These are phyloP conservation scores for Euproctis similis DNA, from an alignment of 2,888 invertebrate species.

Conservation along the genomic window DNA sequence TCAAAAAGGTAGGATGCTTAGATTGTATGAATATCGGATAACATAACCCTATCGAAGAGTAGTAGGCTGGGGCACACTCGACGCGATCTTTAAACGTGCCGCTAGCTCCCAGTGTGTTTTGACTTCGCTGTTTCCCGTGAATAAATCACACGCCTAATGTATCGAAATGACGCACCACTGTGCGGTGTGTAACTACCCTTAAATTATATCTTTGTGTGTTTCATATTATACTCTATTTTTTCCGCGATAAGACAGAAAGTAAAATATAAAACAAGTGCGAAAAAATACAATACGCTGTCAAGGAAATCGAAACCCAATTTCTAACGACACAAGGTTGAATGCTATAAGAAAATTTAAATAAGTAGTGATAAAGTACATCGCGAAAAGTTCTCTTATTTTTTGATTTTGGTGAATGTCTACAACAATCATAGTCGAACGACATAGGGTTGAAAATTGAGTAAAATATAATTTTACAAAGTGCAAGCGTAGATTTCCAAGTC, in stretches of 20 bases:
- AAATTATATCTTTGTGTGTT: no score
- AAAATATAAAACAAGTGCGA: background rate
- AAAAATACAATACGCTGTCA: background rate
- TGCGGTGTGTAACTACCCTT: constrained; percentile 44
- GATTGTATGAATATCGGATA: no score
- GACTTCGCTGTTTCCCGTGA: constrained; percentile 61
- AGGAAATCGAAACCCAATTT: constrained; percentile 4
- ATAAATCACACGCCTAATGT: constrained; percentile 74
- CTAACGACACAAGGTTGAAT: constrained; percentile 1
- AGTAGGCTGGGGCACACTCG: constrained; percentile 29
- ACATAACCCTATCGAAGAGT: no score
- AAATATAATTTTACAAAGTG: constrained; percentile 1
- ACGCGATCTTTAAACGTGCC: constrained; percentile 15
- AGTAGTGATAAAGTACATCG: constrained; percentile 29
- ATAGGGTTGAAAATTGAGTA: constrained; percentile 28
- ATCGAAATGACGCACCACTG: constrained; percentile 63
- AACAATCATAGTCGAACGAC: background rate
- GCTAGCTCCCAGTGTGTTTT: constrained; percentile 62
- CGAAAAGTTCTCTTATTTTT: constrained; percentile 7
- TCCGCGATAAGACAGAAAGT: background rate
- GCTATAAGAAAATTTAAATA: constrained; percentile 31
- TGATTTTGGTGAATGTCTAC: background rate
- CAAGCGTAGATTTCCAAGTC: constrained; percentile 27
- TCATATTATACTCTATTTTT: constrained; percentile 23
- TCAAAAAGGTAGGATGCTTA: no score